A percentile compares a stretch with the other conserved stretches of the same genome.
Conservation (phyloP, 2,797 vertebrate species). For the Graptemys geographica region DNA sequence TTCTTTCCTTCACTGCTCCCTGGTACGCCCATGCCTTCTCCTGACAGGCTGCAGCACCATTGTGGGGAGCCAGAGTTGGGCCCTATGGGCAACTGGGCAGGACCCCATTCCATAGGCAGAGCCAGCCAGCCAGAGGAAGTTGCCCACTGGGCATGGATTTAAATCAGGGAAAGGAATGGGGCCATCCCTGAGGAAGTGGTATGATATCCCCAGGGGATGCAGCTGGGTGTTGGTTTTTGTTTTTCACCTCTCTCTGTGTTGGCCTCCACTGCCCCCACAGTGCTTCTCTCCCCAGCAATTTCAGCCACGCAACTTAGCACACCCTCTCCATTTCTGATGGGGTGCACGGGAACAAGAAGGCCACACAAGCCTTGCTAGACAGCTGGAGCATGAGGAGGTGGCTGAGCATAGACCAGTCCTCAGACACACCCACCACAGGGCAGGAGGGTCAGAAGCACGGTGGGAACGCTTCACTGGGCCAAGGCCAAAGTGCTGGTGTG, state of each 20-base stretch:
- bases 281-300: neutral
- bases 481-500: rapidly evolving
- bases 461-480: rapidly evolving
- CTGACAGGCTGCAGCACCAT: rapidly evolving
- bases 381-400: neutral
- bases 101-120: neutral
- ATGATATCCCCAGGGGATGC: neutral
- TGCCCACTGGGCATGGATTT: neutral
- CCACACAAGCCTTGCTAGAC: rapidly evolving
- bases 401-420: neutral
- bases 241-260: neutral
- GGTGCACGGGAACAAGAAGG: neutral
- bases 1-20: rapidly evolving
- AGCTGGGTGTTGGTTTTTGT: neutral
- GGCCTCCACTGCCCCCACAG: neutral
- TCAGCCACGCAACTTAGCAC: neutral
- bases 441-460: neutral
- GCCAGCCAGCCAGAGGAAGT: neutral
- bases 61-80: neutral
- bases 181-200: neutral
- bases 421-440: rapidly evolving
- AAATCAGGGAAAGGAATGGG: neutral
- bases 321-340: neutral
- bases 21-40: neutral
- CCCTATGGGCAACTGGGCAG: neutral